phyloP scores from a whole-genome alignment of 2,113 vertebrate genomes.

The Eupsittula cactorum region DNA sequence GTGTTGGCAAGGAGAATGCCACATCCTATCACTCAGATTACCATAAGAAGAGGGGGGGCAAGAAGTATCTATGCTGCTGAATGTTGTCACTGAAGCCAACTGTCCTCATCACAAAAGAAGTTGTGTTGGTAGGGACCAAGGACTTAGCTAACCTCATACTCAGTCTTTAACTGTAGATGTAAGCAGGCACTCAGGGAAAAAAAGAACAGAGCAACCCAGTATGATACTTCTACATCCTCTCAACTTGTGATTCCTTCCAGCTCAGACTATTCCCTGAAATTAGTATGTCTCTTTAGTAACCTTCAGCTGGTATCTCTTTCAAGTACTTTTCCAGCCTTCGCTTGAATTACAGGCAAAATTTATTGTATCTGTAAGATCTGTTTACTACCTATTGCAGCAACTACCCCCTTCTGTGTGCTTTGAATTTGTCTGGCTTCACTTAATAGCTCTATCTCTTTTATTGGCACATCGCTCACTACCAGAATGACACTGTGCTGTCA shows the following conservation, averaged over 20 bases:
- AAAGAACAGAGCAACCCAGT: background rate
- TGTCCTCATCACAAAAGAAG: background rate
- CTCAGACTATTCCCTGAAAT: background rate
- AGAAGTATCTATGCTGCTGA: background rate
- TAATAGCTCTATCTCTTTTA: background rate
- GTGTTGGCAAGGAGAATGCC: background rate
- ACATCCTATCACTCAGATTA: fast-evolving
- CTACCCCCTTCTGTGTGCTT: background rate
- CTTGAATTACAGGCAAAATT: background rate
- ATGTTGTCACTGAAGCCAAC: background rate
- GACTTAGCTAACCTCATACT: background rate
- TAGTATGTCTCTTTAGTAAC: background rate
- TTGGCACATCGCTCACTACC: background rate
- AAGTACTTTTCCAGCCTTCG: background rate
- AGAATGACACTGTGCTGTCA: background rate
- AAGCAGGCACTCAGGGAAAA: background rate
- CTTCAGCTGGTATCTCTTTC: background rate
- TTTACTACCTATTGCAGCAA: background rate
- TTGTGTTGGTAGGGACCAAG: background rate
- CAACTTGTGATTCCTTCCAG: background rate
- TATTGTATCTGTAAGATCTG: background rate
- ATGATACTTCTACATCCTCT: background rate
- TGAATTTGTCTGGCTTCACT: background rate
- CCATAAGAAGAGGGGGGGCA: background rate
- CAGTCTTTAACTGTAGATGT: background rate